A percentile compares a stretch with the other conserved stretches of the same genome.
phyloP scores from a whole-genome alignment of 2,113 vertebrate species.

The Dryoscopus gambensis region DNA sequence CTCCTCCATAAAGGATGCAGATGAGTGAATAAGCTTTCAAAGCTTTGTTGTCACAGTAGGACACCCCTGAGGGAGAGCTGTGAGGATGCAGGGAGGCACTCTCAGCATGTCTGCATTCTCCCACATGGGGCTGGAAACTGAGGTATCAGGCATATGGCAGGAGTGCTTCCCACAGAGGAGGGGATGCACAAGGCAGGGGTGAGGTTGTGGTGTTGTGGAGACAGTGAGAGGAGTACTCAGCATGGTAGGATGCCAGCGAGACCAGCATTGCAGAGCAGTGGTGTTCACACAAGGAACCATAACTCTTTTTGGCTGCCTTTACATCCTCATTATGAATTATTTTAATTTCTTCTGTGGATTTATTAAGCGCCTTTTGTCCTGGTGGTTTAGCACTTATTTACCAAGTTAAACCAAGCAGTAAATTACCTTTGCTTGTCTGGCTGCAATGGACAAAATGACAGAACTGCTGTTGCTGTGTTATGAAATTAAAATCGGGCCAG shows the following conservation, averaged over 20 bases:
- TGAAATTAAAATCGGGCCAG: background rate
- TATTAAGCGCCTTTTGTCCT: background rate
- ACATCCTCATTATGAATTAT: background rate
- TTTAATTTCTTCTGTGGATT: background rate
- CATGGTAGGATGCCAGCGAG: background rate
- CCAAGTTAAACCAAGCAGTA: constrained; percentile 34
- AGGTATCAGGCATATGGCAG: background rate
- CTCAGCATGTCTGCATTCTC: background rate
- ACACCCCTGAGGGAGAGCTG: background rate
- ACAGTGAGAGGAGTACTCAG: background rate
- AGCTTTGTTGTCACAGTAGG: background rate
- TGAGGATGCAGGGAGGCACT: background rate
- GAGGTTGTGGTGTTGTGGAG: background rate
- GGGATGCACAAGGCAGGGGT: background rate
- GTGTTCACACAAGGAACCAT: background rate
- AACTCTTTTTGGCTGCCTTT: background rate
- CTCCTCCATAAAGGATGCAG: background rate
- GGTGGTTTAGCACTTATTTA: constrained; percentile 11
- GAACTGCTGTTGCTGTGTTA: background rate
- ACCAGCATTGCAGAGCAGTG: background rate
- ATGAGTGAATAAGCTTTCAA: constrained; percentile 7
- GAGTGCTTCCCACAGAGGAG: background rate
- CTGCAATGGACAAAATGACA: background rate
- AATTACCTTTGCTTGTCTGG: background rate
- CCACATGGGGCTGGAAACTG: background rate